Base-by-base conservation (phyloP, 1,140 invertebrate species). In the Drosophila repletoides region DNA sequence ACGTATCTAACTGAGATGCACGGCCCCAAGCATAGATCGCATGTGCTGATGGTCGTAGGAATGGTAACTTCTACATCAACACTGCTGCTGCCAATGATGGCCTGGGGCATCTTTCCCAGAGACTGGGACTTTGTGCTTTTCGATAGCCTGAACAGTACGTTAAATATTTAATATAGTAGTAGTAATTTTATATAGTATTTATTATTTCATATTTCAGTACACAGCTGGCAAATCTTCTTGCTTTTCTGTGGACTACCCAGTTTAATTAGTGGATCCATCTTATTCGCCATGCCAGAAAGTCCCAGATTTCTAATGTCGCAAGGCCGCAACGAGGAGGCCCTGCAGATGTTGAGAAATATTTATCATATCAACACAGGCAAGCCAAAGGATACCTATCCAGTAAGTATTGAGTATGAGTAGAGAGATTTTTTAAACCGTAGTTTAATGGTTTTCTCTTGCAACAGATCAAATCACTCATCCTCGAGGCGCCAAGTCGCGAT, bases 301-400 rank as follows among this genome's bases (percentile, higher is more conserved):
- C 95, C 96, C 0, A 96, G 96, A 88, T 97, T 95, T 88, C 90
- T 96, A 0, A 95, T 97, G 93, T 93, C 93, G 0, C 91, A 93
- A 76, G 94, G 94, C 58, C 92, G 92, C 24, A 94, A 94, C 59
- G 91, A 93, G 0, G 94, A 95, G 67, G 94, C 95, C 90, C 28
- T 89, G 17, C 40, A 53, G 22, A 77, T 72, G 3, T 68, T 89
- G 5, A 67, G 77, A 38, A 64, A 29, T n/a, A 88, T 89, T 5
- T 89, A 89, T 43, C 36, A 52, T 14, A 40, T 72, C 4, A 96
- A 96, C 69, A 93, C 92, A 1, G 92, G 93, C 2, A 91, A 92
- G 55, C 89, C 93, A 3, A 86, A 89, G 33, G 92, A 93, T 1
- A 91, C 89, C 6, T 96, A 92, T 91, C 94, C 94, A 24, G 95